phyloP scores from a whole-genome alignment of 1,140 invertebrate species.

The Micrasema longulum region DNA sequence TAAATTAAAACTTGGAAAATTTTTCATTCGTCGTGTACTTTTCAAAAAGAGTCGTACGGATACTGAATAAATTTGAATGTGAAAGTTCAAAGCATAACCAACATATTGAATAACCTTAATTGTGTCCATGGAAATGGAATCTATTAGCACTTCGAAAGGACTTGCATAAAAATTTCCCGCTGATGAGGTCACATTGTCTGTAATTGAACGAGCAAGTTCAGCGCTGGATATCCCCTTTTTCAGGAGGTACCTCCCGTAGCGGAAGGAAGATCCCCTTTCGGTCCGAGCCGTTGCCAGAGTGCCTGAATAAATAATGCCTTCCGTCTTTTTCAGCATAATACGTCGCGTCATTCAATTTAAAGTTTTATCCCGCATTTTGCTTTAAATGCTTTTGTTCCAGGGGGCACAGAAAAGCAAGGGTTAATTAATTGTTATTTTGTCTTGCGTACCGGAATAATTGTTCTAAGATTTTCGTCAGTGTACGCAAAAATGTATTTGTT shows the following conservation, averaged over 20 bases:
- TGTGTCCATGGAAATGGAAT: neutral
- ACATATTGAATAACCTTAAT: too few species aligned
- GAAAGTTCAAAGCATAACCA: too few species aligned
- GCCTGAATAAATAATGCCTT: constrained; percentile 51
- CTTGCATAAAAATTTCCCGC: constrained; percentile 1
- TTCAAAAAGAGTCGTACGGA: too few species aligned
- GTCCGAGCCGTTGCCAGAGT: constrained; percentile 27
- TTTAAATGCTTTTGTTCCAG: constrained; percentile 26
- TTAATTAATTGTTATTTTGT: constrained; percentile 32
- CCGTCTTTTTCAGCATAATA: constrained; percentile 43
- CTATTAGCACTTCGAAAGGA: neutral
- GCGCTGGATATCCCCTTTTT: neutral
- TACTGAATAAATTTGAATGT: too few species aligned
- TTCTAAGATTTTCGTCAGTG: constrained; percentile 4
- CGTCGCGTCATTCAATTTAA: constrained; percentile 45
- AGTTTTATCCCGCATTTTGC: constrained; percentile 31
- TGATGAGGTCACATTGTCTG: constrained; percentile 23
- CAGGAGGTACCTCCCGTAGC: constrained; percentile 2
- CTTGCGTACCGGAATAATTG: constrained; percentile 6
- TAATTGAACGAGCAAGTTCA: constrained; percentile 19
- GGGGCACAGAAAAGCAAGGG: constrained; percentile 13
- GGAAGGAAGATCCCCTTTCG: constrained; percentile 41
- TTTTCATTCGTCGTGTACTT: too few species aligned
- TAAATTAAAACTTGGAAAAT: too few species aligned
- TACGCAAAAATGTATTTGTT: too few species aligned